Percentiles rank a stretch among this genome's conserved stretches.
phyloP scores from a whole-genome alignment of 2,888 invertebrate genomes.

The Sminthurides aquaticus region DNA sequence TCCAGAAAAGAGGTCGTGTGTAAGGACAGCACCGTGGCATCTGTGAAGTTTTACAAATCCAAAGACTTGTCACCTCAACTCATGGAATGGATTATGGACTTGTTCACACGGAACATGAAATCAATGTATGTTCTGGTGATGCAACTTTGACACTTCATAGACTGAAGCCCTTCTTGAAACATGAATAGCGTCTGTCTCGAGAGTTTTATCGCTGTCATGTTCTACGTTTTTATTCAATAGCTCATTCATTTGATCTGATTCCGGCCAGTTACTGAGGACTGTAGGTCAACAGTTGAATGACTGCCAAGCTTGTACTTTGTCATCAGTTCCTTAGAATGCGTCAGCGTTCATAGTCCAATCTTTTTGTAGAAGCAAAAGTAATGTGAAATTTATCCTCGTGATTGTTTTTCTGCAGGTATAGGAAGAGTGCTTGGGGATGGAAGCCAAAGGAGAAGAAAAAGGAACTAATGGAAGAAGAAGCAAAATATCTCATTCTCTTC shows the following conservation, averaged over 20 bases:
- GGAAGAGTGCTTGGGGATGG: conserved; percentile 75
- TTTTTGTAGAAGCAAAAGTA: background rate
- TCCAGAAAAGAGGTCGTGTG: conserved; percentile 7
- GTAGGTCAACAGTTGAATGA: no score
- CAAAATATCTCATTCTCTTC: conserved; percentile 65
- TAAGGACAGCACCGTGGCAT: conserved; percentile 20
- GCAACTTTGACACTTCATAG: conserved; percentile 7
- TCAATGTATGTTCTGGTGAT: conserved; percentile 54
- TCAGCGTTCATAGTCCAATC: background rate
- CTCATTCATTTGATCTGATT: no score
- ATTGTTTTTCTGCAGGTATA: conserved; percentile 51
- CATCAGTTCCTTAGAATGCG: no score
- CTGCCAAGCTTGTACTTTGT: no score
- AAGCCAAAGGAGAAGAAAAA: conserved; percentile 62
- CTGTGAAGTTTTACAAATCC: conserved; percentile 46
- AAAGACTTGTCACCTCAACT: conserved; percentile 54
- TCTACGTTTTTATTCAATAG: no score
- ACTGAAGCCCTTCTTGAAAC: no score
- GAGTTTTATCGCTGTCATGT: no score
- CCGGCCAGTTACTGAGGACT: no score
- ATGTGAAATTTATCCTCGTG: background rate
- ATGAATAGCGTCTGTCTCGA: no score
- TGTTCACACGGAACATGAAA: conserved; percentile 74
- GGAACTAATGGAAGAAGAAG: conserved; percentile 64
- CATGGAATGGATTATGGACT: conserved; percentile 62